A percentile compares a stretch with the other conserved stretches of the same genome.
Conservation (phyloP, 2,888 invertebrate genomes). For the Poecilobothrus nobilitatus region DNA sequence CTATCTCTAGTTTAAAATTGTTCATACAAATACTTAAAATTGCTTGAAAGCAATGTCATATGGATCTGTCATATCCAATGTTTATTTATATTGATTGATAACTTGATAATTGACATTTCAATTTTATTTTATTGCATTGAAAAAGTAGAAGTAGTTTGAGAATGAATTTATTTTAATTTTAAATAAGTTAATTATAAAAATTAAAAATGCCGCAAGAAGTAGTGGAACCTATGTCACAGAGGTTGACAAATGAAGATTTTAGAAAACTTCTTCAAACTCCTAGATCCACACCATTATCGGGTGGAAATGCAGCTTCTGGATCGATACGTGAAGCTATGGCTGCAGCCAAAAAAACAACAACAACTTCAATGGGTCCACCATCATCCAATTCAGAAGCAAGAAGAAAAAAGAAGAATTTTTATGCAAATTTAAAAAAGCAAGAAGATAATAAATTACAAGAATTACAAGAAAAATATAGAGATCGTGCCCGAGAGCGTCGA, state of each 20-base stretch:
- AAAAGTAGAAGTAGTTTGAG: too few species aligned
- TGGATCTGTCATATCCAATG: too few species aligned
- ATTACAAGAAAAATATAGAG: constrained; percentile 85
- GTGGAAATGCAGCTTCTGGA: constrained; percentile 39
- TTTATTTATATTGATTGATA: too few species aligned
- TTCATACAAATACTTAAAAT: too few species aligned
- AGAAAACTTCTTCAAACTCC: constrained; percentile 94
- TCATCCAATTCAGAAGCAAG: constrained; percentile 66
- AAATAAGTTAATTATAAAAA: background rate
- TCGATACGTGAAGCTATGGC: constrained; percentile 63
- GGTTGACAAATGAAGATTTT: constrained; percentile 95
- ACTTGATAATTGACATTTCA: too few species aligned
- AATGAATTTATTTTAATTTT: too few species aligned
- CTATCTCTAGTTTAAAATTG: too few species aligned
- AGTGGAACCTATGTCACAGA: constrained; percentile 55
- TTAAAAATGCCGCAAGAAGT: constrained; percentile 20
- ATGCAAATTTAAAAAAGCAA: constrained; percentile 87
- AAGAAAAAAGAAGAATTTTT: constrained; percentile 89
- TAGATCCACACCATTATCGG: constrained; percentile 53
- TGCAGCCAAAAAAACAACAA: constrained; percentile 15
- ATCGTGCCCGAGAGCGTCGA: constrained; percentile 81
- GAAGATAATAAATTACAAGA: constrained; percentile 93
- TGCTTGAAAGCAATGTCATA: too few species aligned
- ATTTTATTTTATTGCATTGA: too few species aligned
- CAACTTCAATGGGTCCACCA: constrained; percentile 43